Evolutionary conservation across 2,113 vertebrate species (phyloP).

Genomic region (Leptobrachium leishanense): DNA sequence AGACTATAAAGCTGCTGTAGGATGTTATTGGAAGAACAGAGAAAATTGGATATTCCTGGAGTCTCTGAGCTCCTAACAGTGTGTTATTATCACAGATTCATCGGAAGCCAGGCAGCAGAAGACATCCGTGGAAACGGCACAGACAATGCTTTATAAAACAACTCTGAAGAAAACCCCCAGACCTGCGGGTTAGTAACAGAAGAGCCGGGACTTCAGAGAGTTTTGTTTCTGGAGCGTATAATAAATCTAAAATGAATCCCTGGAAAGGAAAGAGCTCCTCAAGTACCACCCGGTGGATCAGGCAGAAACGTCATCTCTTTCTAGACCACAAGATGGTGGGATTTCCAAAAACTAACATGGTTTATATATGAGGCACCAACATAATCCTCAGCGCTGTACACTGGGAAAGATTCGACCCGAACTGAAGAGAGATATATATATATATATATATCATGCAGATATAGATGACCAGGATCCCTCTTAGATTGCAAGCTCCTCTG

Average conservation of each 20-base stretch:
- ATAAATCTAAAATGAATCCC: neutral
- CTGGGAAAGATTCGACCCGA: no score
- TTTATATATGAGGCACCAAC: no score
- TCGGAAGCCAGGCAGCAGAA: slow-evolving; percentile 40
- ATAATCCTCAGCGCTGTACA: no score
- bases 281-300: neutral
- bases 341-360: no score
- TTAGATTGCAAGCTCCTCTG: no score
- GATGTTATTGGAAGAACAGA: slow-evolving; percentile 21
- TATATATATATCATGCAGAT: no score
- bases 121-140: slow-evolving; percentile 7
- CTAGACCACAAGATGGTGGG: no score
- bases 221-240: slow-evolving; percentile 6
- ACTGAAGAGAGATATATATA: no score
- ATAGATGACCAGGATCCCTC: no score
- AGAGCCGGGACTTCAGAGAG: neutral
- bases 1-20: slow-evolving; percentile 14
- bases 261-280: neutral
- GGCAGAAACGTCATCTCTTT: no score
- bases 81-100: slow-evolving; percentile 39
- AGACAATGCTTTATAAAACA: neutral
- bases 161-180: neutral
- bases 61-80: slow-evolving; percentile 37
- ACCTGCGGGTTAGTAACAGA: neutral
- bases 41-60: slow-evolving; percentile 41